A percentile compares a stretch with the other conserved stretches of the same genome.
These are phyloP conservation scores for Plagodis pulveraria DNA, from an alignment of 2,888 invertebrate species.

Conservation along the genomic window DNA sequence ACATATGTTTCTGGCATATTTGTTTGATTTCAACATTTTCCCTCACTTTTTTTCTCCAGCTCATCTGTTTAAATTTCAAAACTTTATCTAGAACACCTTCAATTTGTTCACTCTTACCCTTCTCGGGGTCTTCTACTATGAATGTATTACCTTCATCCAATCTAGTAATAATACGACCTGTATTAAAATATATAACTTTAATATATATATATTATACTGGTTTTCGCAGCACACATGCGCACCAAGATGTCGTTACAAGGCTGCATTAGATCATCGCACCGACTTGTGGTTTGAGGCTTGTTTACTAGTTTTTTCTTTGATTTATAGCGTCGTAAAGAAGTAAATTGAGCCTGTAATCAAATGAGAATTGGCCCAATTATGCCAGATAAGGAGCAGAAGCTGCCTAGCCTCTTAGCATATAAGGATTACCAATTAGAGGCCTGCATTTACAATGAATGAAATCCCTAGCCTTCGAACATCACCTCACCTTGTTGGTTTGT, in stretches of 20 bases:
- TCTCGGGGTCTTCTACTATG: not conserved
- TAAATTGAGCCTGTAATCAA: constrained; percentile 6
- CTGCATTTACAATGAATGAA: not conserved
- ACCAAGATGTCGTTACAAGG: constrained; percentile 45
- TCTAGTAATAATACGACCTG: constrained; percentile 11
- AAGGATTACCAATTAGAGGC: not conserved
- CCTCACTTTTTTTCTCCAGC: too few species aligned
- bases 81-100: too few species aligned
- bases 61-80: too few species aligned
- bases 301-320: constrained; percentile 33
- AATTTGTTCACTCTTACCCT: too few species aligned
- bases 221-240: constrained; percentile 5
- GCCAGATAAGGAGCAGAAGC: constrained; percentile 11
- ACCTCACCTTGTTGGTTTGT: too few species aligned
- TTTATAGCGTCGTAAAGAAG: constrained; percentile 16
- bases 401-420: not conserved
- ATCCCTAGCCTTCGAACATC: not conserved
- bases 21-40: too few species aligned
- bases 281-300: constrained; percentile 49
- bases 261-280: constrained; percentile 52
- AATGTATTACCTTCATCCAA: constrained; percentile 14
- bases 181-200: constrained; percentile 9
- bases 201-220: constrained; percentile 6
- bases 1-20: too few species aligned
- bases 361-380: constrained; percentile 16